A percentile compares a stretch with the other conserved stretches of the same genome.
These are phyloP conservation scores for Ptychodera flava DNA, from an alignment of 35 echinoderm and acorn worm genomes.

Conservation along the genomic window DNA sequence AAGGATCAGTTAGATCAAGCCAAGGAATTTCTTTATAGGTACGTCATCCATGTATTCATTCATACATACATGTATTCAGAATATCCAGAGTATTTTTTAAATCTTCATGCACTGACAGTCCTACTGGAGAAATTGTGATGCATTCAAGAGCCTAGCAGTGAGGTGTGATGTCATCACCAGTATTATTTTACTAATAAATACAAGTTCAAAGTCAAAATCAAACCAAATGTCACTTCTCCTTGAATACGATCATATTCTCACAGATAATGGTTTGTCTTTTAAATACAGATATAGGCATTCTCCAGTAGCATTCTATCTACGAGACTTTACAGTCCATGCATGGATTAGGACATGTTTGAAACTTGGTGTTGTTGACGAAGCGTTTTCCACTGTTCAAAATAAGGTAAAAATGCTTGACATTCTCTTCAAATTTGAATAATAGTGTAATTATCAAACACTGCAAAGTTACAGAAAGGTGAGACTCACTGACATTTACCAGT, in stretches of 20 bases:
- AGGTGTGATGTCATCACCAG: too few species aligned
- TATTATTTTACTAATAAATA: not conserved
- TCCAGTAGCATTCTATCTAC: slow-evolving; percentile 45
- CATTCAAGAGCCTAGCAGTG: not conserved
- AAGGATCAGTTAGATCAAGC: slow-evolving; percentile 50
- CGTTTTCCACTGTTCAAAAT: slow-evolving; percentile 43
- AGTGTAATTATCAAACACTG: too few species aligned
- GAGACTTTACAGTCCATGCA: slow-evolving; percentile 49
- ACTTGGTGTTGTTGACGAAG: slow-evolving; percentile 26
- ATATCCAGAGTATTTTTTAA: not conserved
- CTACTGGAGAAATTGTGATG: not conserved
- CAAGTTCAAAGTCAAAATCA: not conserved
- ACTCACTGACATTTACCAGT: too few species aligned
- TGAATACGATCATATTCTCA: too few species aligned
- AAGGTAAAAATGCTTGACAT: slow-evolving; percentile 25
- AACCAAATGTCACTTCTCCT: not conserved
- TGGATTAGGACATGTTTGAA: slow-evolving; percentile 53
- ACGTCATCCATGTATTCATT: not conserved
- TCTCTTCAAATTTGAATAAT: not conserved
- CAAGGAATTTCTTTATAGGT: slow-evolving; percentile 54
- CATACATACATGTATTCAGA: not conserved
- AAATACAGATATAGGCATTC: slow-evolving; percentile 52
- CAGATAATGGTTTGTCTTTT: slow-evolving; percentile 6
- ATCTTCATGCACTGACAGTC: not conserved
- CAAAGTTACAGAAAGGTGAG: too few species aligned